Percentiles rank a stretch among this genome's conserved stretches.
phyloP scores from a whole-genome alignment of 2,113 vertebrate genomes.

The Onychostruthus taczanowskii region DNA sequence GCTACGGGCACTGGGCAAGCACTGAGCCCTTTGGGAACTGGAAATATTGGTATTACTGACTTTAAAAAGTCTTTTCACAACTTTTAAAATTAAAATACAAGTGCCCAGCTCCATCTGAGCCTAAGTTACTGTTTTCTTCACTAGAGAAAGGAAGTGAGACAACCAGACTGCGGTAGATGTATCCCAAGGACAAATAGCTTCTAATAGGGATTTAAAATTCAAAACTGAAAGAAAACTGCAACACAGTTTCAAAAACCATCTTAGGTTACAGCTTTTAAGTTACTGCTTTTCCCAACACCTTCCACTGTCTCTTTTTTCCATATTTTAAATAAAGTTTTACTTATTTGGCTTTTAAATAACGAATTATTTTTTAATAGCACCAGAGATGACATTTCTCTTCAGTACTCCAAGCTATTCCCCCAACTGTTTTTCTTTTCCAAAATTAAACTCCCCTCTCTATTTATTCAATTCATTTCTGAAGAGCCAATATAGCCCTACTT shows the following conservation, averaged over 20 bases:
- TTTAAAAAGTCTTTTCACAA: neutral
- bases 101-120: neutral
- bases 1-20: neutral
- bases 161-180: neutral
- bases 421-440: neutral
- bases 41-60: neutral
- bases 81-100: neutral
- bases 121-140: neutral
- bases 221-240: neutral
- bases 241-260: neutral
- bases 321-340: neutral
- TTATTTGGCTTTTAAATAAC: neutral
- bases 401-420: neutral
- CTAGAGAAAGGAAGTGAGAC: neutral
- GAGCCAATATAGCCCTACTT: neutral
- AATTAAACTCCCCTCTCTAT: neutral
- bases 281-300: neutral
- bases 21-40: fast-evolving
- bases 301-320: neutral
- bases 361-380: neutral
- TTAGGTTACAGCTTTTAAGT: neutral
- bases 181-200: neutral
- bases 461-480: neutral
- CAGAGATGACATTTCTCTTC: neutral
- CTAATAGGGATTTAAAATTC: neutral